These are phyloP conservation scores for Varanus salvator DNA, from an alignment of 2,113 vertebrate genomes.

Conservation along the genomic window DNA sequence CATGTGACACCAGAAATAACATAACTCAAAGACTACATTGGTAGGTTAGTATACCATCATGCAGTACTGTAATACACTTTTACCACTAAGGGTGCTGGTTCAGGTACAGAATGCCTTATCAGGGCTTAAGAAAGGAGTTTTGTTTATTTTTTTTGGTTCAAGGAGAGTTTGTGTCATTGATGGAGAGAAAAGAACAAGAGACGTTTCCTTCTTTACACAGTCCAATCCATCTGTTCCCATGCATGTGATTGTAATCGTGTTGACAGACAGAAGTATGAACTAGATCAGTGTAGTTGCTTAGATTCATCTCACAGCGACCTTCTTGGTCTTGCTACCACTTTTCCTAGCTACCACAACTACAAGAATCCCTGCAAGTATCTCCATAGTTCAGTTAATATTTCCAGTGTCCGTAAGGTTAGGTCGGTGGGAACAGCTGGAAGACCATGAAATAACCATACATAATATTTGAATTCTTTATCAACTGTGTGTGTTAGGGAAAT, in stretches of 20 bases:
- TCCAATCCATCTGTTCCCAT: neutral
- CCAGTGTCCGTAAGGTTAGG: too few species aligned
- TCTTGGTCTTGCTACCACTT: neutral
- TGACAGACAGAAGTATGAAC: neutral
- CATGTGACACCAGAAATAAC: neutral
- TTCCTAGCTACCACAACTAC: neutral
- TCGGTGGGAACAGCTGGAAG: neutral
- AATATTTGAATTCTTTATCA: neutral
- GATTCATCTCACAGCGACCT: neutral
- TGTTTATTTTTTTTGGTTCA: too few species aligned
- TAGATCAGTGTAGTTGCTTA: neutral
- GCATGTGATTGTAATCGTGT: neutral
- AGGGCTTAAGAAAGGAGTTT: too few species aligned
- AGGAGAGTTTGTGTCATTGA: too few species aligned
- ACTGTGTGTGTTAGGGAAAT: neutral
- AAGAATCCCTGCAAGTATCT: neutral
- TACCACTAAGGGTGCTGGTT: neutral
- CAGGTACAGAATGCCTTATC: too few species aligned
- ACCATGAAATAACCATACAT: neutral
- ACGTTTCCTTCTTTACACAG: neutral
- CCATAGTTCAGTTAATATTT: too few species aligned
- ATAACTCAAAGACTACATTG: neutral
- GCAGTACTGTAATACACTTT: too few species aligned
- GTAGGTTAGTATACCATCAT: too few species aligned
- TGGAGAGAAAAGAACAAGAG: neutral